Percentiles rank a stretch among this genome's conserved stretches.
Conservation (phyloP, 2,797 vertebrate genomes). For the Tangara arthus region DNA sequence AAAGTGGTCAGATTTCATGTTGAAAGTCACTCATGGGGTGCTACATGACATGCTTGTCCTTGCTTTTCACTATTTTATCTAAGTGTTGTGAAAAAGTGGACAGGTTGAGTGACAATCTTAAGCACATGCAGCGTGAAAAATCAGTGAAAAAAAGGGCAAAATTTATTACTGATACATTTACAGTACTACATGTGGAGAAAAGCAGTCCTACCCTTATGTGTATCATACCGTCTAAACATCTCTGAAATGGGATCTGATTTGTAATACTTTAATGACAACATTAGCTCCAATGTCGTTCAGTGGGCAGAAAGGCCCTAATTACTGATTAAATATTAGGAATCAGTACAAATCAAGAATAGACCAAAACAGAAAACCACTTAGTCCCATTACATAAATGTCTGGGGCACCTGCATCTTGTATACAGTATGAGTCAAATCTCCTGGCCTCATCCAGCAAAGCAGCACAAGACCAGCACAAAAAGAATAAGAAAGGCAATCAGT, state of each 20-base stretch:
- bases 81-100: not conserved
- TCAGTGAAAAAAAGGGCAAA: not conserved
- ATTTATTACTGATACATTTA: not conserved
- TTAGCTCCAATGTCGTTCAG: not conserved
- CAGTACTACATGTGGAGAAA: not conserved
- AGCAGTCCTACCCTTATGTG: not conserved
- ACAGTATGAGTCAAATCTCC: not conserved
- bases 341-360: not conserved
- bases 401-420: not conserved
- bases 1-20: not conserved
- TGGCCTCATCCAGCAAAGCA: not conserved
- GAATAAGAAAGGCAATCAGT: not conserved
- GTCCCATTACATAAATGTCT: not conserved
- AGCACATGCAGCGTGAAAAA: not conserved
- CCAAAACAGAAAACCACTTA: not conserved
- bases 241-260: not conserved
- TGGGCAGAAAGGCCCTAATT: not conserved
- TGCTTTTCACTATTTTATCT: not conserved
- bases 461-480: not conserved
- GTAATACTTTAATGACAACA: not conserved
- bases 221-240: not conserved
- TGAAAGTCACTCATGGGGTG: not conserved
- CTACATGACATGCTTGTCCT: not conserved
- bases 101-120: not conserved
- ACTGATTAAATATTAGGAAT: not conserved